Evolutionary conservation across 1,140 invertebrate genomes (phyloP).

Genomic region (Pemphigus obesinymphae): DNA sequence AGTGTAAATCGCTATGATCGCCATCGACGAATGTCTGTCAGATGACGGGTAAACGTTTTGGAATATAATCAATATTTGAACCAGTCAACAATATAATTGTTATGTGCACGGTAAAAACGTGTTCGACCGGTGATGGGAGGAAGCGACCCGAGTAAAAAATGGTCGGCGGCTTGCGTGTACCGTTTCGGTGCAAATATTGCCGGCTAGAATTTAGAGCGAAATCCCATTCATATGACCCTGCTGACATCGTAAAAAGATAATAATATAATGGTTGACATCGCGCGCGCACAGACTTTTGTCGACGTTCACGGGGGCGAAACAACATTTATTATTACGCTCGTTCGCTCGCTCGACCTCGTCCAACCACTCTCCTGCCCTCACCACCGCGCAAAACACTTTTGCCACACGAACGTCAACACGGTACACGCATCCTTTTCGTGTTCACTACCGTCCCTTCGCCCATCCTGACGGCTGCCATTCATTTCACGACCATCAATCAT

Average conservation of each 20-base stretch:
- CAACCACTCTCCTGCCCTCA: too few species aligned
- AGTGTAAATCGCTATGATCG: too few species aligned
- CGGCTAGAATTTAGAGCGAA: not conserved
- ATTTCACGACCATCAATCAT: conserved; percentile 19
- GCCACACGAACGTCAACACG: conserved; percentile 8
- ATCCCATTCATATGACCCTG: not conserved
- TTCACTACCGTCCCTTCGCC: not conserved
- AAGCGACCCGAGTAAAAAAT: not conserved
- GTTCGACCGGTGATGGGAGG: not conserved
- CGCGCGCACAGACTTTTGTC: conserved; percentile 18
- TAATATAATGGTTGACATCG: not conserved
- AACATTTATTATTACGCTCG: conserved; percentile 27
- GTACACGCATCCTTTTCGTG: not conserved
- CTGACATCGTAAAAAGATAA: conserved; percentile 18
- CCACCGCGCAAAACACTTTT: not conserved
- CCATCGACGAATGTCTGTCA: too few species aligned
- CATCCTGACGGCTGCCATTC: not conserved
- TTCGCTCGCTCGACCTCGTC: not conserved
- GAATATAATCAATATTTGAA: too few species aligned
- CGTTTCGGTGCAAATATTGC: not conserved
- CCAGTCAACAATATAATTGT: not conserved
- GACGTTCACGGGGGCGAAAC: conserved; percentile 10
- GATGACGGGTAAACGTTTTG: too few species aligned
- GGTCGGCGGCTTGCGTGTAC: not conserved
- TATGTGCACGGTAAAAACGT: not conserved